Evolutionary conservation across 2,888 invertebrate species (phyloP).

Genomic region (Isoperla grammatica): DNA sequence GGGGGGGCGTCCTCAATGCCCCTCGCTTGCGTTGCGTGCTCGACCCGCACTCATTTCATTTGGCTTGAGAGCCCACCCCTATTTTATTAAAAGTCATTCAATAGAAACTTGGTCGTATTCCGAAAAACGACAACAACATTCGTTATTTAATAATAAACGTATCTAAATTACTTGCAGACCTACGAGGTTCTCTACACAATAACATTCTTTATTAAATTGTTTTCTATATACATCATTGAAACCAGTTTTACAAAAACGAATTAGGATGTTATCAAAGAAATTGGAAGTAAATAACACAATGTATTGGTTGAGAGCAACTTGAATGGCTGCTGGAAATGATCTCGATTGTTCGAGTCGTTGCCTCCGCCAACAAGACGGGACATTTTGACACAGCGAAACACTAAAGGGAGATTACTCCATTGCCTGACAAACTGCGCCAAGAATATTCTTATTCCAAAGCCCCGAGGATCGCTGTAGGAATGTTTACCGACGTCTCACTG

Average conservation of each 20-base stretch:
- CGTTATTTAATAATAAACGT: conserved; percentile 6
- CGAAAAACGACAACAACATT: no score
- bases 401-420: conserved; percentile 27
- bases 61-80: no score
- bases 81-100: no score
- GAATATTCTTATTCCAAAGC: no score
- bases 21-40: no score
- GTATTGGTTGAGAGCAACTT: conserved; percentile 9
- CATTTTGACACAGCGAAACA: no score
- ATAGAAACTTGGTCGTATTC: no score
- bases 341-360: no score
- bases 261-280: conserved; percentile 7
- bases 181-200: not conserved
- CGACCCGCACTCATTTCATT: no score
- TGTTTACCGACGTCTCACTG: not conserved
- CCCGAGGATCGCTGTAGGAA: not conserved
- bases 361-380: no score
- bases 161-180: conserved; percentile 1
- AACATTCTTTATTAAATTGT: conserved; percentile 1
- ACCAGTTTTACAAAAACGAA: not conserved
- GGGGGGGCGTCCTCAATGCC: no score
- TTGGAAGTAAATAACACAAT: conserved; percentile 5
- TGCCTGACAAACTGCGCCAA: conserved; percentile 23
- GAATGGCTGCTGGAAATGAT: no score
- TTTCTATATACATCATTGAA: not conserved